Percentiles rank a stretch among this genome's conserved stretches.
phyloP scores from a whole-genome alignment of 2,888 invertebrate genomes.

The Hirtodrosophila histrioides region DNA sequence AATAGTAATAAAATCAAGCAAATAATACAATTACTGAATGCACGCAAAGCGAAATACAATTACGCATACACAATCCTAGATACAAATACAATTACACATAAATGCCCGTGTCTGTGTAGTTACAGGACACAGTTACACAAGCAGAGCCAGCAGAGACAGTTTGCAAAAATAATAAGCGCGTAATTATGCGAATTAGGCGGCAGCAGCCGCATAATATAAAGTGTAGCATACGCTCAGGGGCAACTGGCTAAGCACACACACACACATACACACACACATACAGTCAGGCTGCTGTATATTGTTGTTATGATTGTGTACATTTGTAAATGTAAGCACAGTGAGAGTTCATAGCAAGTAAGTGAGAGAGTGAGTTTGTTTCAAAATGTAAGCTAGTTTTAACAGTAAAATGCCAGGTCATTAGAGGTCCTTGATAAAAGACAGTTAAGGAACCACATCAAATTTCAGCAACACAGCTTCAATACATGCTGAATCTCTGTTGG shows the following conservation, averaged over 20 bases:
- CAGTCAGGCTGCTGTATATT: slow-evolving; percentile 3
- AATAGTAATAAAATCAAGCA: slow-evolving; percentile 76
- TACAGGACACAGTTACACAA: slow-evolving; percentile 4
- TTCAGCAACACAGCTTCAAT: too few species aligned
- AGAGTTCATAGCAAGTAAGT: neutral
- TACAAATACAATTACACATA: slow-evolving; percentile 17
- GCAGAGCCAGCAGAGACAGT: slow-evolving; percentile 43
- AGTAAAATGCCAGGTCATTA: too few species aligned
- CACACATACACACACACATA: slow-evolving; percentile 12
- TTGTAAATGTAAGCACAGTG: slow-evolving; percentile 7
- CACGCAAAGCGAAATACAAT: slow-evolving; percentile 77
- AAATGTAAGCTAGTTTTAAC: too few species aligned
- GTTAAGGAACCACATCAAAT: too few species aligned
- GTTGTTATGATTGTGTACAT: slow-evolving; percentile 18
- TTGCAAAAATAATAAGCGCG: slow-evolving; percentile 78
- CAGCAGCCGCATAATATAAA: slow-evolving; percentile 72
- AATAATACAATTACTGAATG: slow-evolving; percentile 76
- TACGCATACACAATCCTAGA: slow-evolving; percentile 36
- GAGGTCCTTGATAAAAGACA: too few species aligned
- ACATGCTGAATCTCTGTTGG: too few species aligned
- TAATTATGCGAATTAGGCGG: slow-evolving; percentile 80
- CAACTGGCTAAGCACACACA: slow-evolving; percentile 49
- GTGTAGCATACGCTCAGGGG: slow-evolving; percentile 77
- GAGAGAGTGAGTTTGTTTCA: too few species aligned
- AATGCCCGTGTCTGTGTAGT: neutral